Conservation (phyloP, 2,797 vertebrate species). For the Pseudocheirus occidentalis region DNA sequence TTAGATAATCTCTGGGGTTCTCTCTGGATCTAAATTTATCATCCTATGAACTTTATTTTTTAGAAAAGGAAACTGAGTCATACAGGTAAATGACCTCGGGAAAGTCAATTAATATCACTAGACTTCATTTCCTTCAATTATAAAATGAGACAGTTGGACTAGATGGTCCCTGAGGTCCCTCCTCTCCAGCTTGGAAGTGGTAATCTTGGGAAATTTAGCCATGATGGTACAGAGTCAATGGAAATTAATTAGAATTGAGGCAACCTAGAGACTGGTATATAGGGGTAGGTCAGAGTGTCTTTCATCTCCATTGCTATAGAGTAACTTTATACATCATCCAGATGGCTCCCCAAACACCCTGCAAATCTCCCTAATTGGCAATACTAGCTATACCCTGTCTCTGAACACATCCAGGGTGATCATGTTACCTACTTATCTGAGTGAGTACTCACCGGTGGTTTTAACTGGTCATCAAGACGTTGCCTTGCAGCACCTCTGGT, state of each 20-base stretch:
- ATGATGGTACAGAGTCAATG: not conserved
- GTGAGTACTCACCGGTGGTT: not conserved
- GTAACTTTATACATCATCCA: slow-evolving; percentile 57
- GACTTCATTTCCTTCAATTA: slow-evolving; percentile 2
- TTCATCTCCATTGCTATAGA: slow-evolving; percentile 2
- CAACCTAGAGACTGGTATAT: not conserved
- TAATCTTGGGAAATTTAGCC: not conserved
- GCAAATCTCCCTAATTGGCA: slow-evolving; percentile 45
- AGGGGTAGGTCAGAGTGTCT: not conserved
- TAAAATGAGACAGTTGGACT: not conserved
- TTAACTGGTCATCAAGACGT: not conserved
- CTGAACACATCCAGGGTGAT: not conserved
- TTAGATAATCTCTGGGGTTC: not conserved
- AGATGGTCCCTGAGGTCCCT: not conserved
- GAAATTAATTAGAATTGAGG: not conserved
- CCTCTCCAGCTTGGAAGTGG: not conserved
- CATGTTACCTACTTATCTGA: not conserved
- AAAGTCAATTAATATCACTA: slow-evolving; percentile 2
- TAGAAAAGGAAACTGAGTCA: not conserved
- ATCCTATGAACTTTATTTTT: not conserved
- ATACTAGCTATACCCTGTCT: not conserved
- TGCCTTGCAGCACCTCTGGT: not conserved
- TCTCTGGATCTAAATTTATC: not conserved
- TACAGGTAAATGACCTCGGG: not conserved
- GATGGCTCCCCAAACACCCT: slow-evolving; percentile 50